phyloP scores from a whole-genome alignment of 2,113 vertebrate species.

The Amphiprion percula region DNA sequence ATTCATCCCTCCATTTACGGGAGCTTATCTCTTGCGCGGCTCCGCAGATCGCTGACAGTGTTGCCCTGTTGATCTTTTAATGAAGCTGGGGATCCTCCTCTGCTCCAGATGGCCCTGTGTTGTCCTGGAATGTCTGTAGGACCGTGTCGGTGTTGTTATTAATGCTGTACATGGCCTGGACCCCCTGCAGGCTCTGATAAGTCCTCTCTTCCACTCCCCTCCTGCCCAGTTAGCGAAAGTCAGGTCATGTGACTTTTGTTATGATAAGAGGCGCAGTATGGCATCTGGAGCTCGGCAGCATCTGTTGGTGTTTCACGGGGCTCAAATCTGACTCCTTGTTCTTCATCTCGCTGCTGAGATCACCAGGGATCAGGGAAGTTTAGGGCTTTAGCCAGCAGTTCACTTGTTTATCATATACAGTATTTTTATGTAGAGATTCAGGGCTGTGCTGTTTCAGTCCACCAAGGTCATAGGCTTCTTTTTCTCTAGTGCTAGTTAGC shows the following conservation, averaged over 20 bases:
- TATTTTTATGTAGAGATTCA: background rate
- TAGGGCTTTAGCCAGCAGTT: constrained; percentile 13
- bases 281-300: constrained; percentile 69
- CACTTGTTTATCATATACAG: constrained; percentile 3
- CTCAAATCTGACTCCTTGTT: constrained; percentile 48
- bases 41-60: constrained; percentile 48
- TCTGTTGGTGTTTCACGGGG: constrained; percentile 66
- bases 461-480: background rate
- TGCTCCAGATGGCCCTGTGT: constrained; percentile 73
- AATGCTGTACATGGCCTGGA: constrained; percentile 51
- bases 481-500: background rate
- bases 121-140: constrained; percentile 49
- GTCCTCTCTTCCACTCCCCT: constrained; percentile 20
- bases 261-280: constrained; percentile 44
- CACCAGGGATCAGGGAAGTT: constrained; percentile 45
- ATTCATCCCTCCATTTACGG: constrained; percentile 67
- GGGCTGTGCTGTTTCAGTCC: background rate
- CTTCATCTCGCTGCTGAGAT: constrained; percentile 35
- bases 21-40: constrained; percentile 66
- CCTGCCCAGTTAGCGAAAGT: constrained; percentile 46
- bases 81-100: constrained; percentile 64
- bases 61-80: constrained; percentile 73
- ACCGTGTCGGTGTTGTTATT: constrained; percentile 39
- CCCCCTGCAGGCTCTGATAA: constrained; percentile 48
- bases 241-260: constrained; percentile 66